Evolutionary conservation across 2,888 invertebrate genomes (phyloP).

Genomic region (Temnothorax unifasciatus): DNA sequence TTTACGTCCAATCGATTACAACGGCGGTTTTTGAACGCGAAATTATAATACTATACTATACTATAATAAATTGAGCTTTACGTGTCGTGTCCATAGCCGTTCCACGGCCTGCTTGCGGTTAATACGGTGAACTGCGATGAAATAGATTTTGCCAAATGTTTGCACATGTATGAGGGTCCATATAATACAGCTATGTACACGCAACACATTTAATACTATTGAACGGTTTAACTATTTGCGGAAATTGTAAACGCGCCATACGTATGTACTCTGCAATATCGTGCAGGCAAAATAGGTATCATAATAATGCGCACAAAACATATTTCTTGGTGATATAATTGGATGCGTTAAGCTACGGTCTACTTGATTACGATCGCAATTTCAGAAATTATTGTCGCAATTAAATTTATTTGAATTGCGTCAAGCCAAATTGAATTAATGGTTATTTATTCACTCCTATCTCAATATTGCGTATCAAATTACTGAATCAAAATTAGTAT

Average conservation of each 20-base stretch:
- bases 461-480: background rate
- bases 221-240: constrained; percentile 51
- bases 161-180: constrained; percentile 38
- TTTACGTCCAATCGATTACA: constrained; percentile 59
- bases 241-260: constrained; percentile 44
- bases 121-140: constrained; percentile 38
- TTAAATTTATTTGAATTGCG: constrained; percentile 37
- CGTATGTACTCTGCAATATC: constrained; percentile 35
- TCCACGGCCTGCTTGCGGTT: constrained; percentile 5
- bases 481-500: constrained; percentile 12
- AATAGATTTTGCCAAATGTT: constrained; percentile 55
- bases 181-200: constrained; percentile 23
- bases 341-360: constrained; percentile 38
- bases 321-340: constrained; percentile 49
- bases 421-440: constrained; percentile 30
- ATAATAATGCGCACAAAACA: constrained; percentile 25
- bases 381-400: constrained; percentile 38
- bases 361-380: constrained; percentile 35
- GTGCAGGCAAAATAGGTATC: constrained; percentile 5
- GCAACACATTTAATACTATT: constrained; percentile 40
- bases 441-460: constrained; percentile 14
- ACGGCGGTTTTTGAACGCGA: constrained; percentile 52
- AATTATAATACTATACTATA: constrained; percentile 54
- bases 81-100: constrained; percentile 23
- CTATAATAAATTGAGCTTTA: constrained; percentile 52